Conservation (phyloP, 1,140 invertebrate genomes). For the Drosophila tani region DNA sequence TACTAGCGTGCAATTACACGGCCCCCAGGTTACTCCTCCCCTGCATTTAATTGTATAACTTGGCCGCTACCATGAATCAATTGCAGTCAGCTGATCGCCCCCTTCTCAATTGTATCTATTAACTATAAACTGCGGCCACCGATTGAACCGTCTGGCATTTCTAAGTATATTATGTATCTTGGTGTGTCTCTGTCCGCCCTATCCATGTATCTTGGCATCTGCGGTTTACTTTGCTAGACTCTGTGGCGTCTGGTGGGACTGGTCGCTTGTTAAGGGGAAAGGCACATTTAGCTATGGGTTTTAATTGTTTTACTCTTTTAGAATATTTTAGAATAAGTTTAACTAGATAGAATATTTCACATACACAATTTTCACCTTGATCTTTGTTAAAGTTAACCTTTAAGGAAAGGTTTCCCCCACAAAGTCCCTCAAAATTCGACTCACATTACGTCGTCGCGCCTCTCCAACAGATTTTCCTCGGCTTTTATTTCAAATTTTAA, state of each 20-base stretch:
- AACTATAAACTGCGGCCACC: slow-evolving; percentile 19
- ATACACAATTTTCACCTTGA: no score
- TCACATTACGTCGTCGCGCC: slow-evolving; percentile 2
- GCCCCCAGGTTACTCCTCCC: slow-evolving; percentile 14
- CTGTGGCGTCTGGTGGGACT: slow-evolving; percentile 16
- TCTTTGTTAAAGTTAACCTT: neutral
- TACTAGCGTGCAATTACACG: slow-evolving; percentile 33
- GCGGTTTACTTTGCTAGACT: slow-evolving; percentile 27
- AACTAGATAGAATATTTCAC: no score
- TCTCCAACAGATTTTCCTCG: slow-evolving; percentile 2
- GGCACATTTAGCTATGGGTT: neutral
- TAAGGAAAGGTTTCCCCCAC: neutral
- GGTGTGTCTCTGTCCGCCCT: neutral
- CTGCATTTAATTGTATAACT: slow-evolving; percentile 41
- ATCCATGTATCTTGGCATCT: slow-evolving; percentile 19
- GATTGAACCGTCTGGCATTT: slow-evolving; percentile 1
- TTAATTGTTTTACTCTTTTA: neutral
- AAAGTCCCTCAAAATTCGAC: neutral
- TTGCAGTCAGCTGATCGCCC: slow-evolving; percentile 34
- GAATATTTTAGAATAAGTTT: neutral
- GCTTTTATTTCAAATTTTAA: slow-evolving; percentile 13
- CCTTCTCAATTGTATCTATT: slow-evolving; percentile 29
- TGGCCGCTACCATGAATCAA: slow-evolving; percentile 20
- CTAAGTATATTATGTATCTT: slow-evolving; percentile 3
- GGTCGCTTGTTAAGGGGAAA: neutral